Evolutionary conservation across 1,140 invertebrate genomes (phyloP).

Genomic region (Drosophila kikkawai): DNA sequence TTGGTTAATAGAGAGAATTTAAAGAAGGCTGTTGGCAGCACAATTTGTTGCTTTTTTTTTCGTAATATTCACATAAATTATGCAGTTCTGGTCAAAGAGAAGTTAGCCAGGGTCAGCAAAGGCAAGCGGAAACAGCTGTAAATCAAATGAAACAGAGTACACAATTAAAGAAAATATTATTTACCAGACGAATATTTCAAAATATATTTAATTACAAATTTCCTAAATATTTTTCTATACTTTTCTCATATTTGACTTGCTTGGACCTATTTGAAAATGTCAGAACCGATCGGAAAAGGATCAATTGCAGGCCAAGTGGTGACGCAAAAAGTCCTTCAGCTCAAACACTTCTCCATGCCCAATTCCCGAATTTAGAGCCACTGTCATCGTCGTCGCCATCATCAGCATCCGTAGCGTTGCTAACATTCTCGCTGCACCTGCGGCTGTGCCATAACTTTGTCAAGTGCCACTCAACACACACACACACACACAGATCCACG

Average conservation of each 20-base stretch:
- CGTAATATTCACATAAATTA: slow-evolving; percentile 37
- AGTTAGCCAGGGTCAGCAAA: slow-evolving; percentile 7
- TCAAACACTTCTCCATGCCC: slow-evolving; percentile 4
- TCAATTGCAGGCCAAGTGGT: slow-evolving; percentile 24
- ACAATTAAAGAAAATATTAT: neutral
- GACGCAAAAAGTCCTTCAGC: slow-evolving; percentile 3
- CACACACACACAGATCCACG: neutral
- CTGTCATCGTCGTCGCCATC: slow-evolving; percentile 27
- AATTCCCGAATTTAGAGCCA: slow-evolving; percentile 9
- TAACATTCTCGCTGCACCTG: slow-evolving; percentile 46
- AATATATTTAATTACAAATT: neutral
- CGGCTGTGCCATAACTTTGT: slow-evolving; percentile 59
- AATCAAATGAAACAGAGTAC: neutral
- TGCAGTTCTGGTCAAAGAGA: slow-evolving; percentile 28
- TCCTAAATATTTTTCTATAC: too few relatives aligned
- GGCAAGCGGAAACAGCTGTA: neutral
- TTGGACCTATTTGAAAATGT: neutral
- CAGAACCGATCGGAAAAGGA: slow-evolving; percentile 11
- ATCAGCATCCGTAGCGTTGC: slow-evolving; percentile 23
- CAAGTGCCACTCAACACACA: slow-evolving; percentile 52
- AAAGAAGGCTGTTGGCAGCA: slow-evolving; percentile 11
- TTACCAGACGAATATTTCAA: neutral
- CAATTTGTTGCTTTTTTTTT: neutral
- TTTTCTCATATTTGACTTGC: neutral
- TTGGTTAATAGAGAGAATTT: slow-evolving; percentile 23